phyloP scores from a whole-genome alignment of 2,888 invertebrate genomes.

The Hoplodrina ambigua region DNA sequence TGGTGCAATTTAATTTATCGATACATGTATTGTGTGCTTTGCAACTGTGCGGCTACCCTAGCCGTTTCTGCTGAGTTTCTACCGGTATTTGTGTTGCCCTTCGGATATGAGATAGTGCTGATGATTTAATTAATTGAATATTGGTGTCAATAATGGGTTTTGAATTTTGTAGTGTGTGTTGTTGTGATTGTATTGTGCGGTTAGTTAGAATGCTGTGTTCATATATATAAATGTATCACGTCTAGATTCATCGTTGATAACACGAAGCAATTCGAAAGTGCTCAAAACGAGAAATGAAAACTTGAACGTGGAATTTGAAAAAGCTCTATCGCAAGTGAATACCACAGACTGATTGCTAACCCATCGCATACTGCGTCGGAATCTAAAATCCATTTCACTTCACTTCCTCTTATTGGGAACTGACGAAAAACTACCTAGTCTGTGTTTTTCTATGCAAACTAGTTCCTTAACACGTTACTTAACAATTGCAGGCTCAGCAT shows the following conservation, averaged over 20 bases:
- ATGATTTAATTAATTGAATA: conserved; percentile 73
- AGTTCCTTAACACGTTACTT: conserved; percentile 31
- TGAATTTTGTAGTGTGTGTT: conserved; percentile 4
- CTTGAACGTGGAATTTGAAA: conserved; percentile 34
- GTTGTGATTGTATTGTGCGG: conserved; percentile 1
- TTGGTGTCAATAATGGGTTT: conserved; percentile 49
- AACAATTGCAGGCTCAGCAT: conserved; percentile 40
- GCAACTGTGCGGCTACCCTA: conserved; percentile 49
- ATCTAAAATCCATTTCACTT: conserved; percentile 49
- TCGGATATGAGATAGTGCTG: conserved; percentile 72
- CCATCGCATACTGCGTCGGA: conserved; percentile 33
- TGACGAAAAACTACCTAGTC: conserved; percentile 25
- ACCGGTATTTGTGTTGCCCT: conserved; percentile 74
- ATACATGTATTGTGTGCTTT: conserved; percentile 66
- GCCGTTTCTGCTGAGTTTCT: conserved; percentile 61
- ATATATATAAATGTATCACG: neutral
- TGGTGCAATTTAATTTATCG: conserved; percentile 85
- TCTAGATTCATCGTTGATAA: neutral
- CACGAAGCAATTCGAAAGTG: conserved; percentile 29
- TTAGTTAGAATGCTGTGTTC: neutral
- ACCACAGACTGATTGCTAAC: conserved; percentile 46
- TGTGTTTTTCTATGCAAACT: conserved; percentile 40
- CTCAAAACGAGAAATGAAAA: conserved; percentile 22
- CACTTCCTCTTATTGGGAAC: conserved; percentile 31
- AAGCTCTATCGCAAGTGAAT: conserved; percentile 30